These are phyloP conservation scores for Chironomus tentans DNA, from an alignment of 2,888 invertebrate genomes.

Conservation along the genomic window DNA sequence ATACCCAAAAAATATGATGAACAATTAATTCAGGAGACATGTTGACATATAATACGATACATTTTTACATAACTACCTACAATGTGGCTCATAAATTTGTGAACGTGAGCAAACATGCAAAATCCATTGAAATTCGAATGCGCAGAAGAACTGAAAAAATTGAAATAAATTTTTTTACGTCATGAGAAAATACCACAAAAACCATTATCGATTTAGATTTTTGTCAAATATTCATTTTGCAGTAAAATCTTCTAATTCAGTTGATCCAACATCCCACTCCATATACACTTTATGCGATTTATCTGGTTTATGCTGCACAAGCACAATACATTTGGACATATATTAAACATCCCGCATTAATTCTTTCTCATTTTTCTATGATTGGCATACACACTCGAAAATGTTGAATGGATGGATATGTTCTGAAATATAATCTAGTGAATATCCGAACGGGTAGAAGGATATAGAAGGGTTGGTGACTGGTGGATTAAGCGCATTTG, in stretches of 20 bases:
- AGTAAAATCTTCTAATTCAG: too few species aligned
- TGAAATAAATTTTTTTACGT: too few species aligned
- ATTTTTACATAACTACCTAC: neutral
- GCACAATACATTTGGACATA: slow-evolving; percentile 3
- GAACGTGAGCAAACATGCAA: too few species aligned
- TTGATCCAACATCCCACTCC: neutral
- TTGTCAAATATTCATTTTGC: too few species aligned
- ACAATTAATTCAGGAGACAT: neutral
- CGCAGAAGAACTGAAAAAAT: too few species aligned
- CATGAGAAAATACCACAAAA: neutral
- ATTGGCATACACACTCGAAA: neutral
- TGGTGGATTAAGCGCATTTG: neutral
- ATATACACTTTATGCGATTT: neutral
- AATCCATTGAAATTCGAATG: too few species aligned
- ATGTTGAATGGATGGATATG: neutral
- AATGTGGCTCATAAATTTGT: neutral
- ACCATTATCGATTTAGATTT: neutral
- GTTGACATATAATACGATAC: neutral
- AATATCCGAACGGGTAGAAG: too few species aligned
- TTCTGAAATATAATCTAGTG: too few species aligned
- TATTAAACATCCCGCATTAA: slow-evolving; percentile 20
- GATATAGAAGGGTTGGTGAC: neutral
- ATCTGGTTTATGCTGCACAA: neutral
- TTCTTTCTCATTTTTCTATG: neutral
- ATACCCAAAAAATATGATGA: neutral